Percentiles rank a stretch among this genome's conserved stretches.
These are phyloP conservation scores for Hipposideros larvatus DNA, from an alignment of 2,797 vertebrate genomes.

Conservation along the genomic window DNA sequence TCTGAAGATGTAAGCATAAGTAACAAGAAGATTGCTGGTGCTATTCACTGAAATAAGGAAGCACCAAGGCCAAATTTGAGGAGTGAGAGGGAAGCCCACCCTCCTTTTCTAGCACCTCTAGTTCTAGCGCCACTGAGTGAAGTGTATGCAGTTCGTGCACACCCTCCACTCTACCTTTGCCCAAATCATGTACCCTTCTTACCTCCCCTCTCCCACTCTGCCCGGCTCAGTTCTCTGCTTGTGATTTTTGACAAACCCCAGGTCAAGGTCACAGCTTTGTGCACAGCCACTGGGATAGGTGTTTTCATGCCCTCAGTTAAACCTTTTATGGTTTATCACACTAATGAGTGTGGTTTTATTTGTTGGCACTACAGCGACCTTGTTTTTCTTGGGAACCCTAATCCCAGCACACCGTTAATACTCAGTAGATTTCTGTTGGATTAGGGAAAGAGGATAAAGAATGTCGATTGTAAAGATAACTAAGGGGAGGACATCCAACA, in stretches of 20 bases:
- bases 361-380: background rate
- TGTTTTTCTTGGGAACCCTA: slow-evolving; percentile 7
- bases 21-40: background rate
- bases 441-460: background rate
- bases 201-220: background rate
- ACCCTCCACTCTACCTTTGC: background rate
- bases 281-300: background rate
- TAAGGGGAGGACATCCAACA: no score
- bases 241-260: background rate
- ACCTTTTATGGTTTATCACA: background rate
- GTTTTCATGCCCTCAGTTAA: background rate
- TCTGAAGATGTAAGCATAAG: background rate
- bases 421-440: background rate
- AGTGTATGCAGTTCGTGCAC: no score
- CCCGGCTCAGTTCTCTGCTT: background rate
- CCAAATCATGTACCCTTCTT: no score
- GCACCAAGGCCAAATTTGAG: no score
- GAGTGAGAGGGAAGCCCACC: background rate
- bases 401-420: background rate
- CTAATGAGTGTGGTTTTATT: background rate
- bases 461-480: background rate
- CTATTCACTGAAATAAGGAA: background rate
- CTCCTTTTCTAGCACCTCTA: background rate
- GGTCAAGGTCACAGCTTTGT: background rate
- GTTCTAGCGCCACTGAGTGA: background rate